These are phyloP conservation scores for Girardia tigrina DNA, from an alignment of 2,888 invertebrate genomes.

Conservation along the genomic window DNA sequence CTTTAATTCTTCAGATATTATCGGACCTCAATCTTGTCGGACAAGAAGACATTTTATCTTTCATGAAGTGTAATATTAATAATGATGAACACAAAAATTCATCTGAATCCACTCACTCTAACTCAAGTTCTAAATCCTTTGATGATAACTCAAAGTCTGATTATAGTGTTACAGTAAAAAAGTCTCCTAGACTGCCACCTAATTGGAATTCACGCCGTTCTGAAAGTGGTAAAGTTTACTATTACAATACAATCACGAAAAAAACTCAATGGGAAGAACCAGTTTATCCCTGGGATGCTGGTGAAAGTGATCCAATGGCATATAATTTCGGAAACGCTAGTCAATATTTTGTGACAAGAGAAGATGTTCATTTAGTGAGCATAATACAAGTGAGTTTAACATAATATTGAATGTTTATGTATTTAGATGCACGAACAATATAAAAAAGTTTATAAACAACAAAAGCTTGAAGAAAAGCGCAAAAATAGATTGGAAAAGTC, in stretches of 20 bases:
- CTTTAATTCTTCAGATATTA: not conserved
- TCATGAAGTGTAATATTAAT: not conserved
- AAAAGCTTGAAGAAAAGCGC: not conserved
- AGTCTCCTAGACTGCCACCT: conserved; percentile 58
- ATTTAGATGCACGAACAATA: not conserved
- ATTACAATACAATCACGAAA: conserved; percentile 61
- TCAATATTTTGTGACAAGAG: conserved; percentile 32
- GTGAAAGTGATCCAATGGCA: conserved; percentile 27
- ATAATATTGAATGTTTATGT: not conserved
- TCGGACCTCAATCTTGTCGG: not conserved
- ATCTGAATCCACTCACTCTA: not conserved
- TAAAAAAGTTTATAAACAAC: not conserved
- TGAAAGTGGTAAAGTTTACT: conserved; percentile 69
- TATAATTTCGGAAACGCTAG: conserved; percentile 34
- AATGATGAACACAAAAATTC: not conserved
- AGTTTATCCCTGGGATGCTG: conserved; percentile 36
- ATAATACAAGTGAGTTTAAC: not conserved
- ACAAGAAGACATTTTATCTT: not conserved
- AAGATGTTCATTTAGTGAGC: conserved; percentile 32
- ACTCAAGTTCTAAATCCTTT: not conserved
- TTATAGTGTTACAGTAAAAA: not conserved
- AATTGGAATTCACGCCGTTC: conserved; percentile 76
- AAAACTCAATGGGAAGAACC: conserved; percentile 35
- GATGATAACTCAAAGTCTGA: conserved; percentile 6
- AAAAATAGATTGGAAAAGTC: not conserved